Evolutionary conservation across 2,797 vertebrate species (phyloP).

Genomic region (Phalloptychus januarius): DNA sequence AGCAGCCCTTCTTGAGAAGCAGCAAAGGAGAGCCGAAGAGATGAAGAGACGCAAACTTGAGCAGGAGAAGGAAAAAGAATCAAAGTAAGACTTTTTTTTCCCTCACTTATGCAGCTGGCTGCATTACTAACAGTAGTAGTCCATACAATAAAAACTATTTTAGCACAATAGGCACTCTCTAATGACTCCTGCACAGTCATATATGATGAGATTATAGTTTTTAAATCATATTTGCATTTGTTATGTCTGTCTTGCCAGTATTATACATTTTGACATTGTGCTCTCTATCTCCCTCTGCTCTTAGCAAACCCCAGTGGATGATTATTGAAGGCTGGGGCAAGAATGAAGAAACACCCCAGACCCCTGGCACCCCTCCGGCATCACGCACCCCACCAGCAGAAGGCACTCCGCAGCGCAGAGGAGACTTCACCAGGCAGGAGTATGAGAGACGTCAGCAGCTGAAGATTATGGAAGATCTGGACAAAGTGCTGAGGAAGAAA

Average conservation of each 20-base stretch:
- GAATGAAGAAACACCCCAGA: constrained; percentile 71
- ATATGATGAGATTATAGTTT: background rate
- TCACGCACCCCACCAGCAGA: constrained; percentile 72
- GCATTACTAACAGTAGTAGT: background rate
- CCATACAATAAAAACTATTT: background rate
- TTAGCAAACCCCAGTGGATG: constrained; percentile 81
- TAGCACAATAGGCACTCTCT: background rate
- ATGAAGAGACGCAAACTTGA: constrained; percentile 86
- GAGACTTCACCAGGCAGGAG: constrained; percentile 88
- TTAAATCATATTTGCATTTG: background rate
- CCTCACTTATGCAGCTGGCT: background rate
- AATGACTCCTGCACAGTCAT: background rate
- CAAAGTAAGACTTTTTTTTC: constrained; percentile 72
- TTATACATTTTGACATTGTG: constrained; percentile 2
- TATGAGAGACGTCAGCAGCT: constrained; percentile 89
- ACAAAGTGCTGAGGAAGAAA: constrained; percentile 89
- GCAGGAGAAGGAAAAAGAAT: constrained; percentile 86
- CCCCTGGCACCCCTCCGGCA: constrained; percentile 71
- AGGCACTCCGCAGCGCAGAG: constrained; percentile 81
- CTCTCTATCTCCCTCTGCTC: background rate
- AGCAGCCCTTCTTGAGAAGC: constrained; percentile 88
- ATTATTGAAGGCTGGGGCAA: constrained; percentile 78
- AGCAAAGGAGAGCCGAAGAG: constrained; percentile 89
- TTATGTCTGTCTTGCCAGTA: background rate
- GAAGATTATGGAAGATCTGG: constrained; percentile 93